A percentile compares a stretch with the other conserved stretches of the same genome.
These are phyloP conservation scores for Zapus hudsonius DNA, from an alignment of 2,113 vertebrate genomes.

Conservation along the genomic window DNA sequence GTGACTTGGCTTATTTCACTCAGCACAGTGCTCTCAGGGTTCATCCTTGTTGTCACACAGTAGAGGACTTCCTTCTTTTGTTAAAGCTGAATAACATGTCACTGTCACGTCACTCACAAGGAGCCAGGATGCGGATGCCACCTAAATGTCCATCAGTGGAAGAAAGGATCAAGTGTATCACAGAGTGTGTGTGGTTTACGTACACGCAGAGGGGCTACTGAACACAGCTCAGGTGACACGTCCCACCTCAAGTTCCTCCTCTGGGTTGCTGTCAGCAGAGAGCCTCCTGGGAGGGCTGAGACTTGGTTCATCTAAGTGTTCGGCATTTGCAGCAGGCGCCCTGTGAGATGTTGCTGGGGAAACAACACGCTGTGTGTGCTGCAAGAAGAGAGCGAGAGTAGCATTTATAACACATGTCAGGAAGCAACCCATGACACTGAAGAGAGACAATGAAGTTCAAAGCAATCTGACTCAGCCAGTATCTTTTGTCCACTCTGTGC, in stretches of 20 bases:
- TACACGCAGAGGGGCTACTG: not conserved
- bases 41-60: not conserved
- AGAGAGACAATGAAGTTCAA: not conserved
- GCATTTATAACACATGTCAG: not conserved
- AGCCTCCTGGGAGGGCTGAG: not conserved
- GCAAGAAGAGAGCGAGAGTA: not conserved
- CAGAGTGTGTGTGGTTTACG: not conserved
- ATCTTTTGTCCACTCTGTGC: not conserved
- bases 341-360: constrained; percentile 37
- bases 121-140: not conserved
- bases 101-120: not conserved
- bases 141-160: not conserved
- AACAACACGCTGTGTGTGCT: not conserved
- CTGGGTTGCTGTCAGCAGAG: not conserved
- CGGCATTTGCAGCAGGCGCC: not conserved
- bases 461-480: not conserved
- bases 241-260: not conserved
- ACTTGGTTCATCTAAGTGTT: not conserved
- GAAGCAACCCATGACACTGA: not conserved
- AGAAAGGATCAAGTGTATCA: not conserved
- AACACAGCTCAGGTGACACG: not conserved
- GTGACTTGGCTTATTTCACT: not conserved
- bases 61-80: not conserved
- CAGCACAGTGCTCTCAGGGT: not conserved
- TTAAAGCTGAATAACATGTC: not conserved